phyloP scores from a whole-genome alignment of 1,140 invertebrate genomes.

The Solenopsis invicta region DNA sequence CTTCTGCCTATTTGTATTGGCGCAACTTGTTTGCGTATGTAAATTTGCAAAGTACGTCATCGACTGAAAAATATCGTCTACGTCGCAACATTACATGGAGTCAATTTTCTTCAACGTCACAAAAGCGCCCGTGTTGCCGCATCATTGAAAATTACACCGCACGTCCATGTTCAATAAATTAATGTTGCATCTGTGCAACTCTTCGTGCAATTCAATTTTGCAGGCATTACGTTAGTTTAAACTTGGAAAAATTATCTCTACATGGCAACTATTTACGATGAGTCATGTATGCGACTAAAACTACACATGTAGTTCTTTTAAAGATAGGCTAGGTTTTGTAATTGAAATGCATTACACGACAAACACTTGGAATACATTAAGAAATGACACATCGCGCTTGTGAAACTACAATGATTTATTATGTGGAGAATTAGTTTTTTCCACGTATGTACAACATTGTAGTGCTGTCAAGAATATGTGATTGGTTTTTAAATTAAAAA shows the following conservation, averaged over 20 bases:
- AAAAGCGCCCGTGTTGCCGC: background rate
- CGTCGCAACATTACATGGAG: background rate
- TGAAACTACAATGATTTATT: background rate
- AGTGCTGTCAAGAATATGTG: background rate
- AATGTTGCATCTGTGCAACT: background rate
- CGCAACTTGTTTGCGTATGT: slow-evolving; percentile 64
- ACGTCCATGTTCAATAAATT: slow-evolving; percentile 17
- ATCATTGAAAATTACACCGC: slow-evolving; percentile 24
- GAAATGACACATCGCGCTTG: background rate
- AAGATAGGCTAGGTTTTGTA: background rate
- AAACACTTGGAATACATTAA: background rate
- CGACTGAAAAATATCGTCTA: slow-evolving; percentile 42
- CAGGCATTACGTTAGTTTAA: background rate
- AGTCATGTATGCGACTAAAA: background rate
- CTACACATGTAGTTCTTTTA: background rate
- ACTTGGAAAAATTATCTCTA: slow-evolving; percentile 3
- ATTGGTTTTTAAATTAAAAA: background rate
- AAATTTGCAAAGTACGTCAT: slow-evolving; percentile 59
- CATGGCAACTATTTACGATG: background rate
- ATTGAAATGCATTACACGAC: slow-evolving; percentile 2
- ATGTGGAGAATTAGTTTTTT: background rate
- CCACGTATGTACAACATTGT: background rate
- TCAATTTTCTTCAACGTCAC: slow-evolving; percentile 48
- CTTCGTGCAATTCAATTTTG: background rate
- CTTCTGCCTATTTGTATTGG: slow-evolving; percentile 58